Evolutionary conservation across 2,113 vertebrate genomes (phyloP), one percentile per base, ranked within the genome.

Genomic region (Melanostigma gelatinosum): DNA sequence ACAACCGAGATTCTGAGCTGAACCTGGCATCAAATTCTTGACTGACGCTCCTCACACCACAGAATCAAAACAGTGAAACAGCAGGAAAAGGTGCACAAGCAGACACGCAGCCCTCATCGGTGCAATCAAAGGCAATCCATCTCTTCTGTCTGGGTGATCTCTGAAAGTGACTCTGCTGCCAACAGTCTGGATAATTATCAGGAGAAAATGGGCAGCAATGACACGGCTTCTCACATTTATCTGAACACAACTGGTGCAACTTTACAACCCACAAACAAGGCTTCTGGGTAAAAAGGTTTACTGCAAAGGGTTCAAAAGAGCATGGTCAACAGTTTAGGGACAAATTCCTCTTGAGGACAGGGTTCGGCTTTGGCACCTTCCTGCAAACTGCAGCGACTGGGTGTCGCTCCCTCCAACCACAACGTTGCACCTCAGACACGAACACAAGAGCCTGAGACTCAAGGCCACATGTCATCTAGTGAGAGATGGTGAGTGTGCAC

Each of bases 61-160:
- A 13, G n/a, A 52, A 57, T 9, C 22, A 86, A 79, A 84, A n/a
- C 24, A 40, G 8, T 2, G 57, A 70, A 84, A 79, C 68, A 22
- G 67, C 40, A 22, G 40, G 60, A 58, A 75, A 75, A 79, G 75
- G 60, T 62, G 52, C 3, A 40, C 42, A 20, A 8, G 66, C 36
- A 32, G 54, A 50, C 57, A 7, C 1, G 4, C 27, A 13, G 29
- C 32, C 64, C 61, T 72, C 69, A 40, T n/a, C 54, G 20, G 29
- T 2, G 8, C 62, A 40, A 38, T 76, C 74, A 44, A 82, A 86
- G 46, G 13, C 24, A 64, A 78, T 81, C 67, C 48, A 55, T 78
- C 48, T 67, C 78, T 76, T 82, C 81, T 62, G 71, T 70, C 64
- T 60, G 71, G 81, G 54, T 65, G 77, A 74, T 70, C 64, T 77